These are phyloP conservation scores for Pseudochirops cupreus DNA, from an alignment of 2,797 vertebrate genomes.

Conservation along the genomic window DNA sequence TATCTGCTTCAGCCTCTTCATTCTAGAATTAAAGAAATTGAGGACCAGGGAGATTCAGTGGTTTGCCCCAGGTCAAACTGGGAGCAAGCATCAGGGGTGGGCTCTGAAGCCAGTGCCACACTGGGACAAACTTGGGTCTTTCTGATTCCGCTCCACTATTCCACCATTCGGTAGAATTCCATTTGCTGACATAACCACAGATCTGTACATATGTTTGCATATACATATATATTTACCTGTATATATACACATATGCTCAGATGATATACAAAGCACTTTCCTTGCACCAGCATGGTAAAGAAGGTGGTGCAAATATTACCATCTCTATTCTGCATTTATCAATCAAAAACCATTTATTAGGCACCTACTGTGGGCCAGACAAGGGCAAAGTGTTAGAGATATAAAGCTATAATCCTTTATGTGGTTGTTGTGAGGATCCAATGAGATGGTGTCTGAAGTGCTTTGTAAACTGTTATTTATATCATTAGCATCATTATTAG, in stretches of 20 bases:
- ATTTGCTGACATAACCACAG: background rate
- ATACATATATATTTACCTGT: background rate
- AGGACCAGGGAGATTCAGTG: background rate
- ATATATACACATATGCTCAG: background rate
- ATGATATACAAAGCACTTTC: background rate
- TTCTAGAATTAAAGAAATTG: too few species aligned
- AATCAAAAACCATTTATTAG: background rate
- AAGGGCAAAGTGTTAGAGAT: background rate
- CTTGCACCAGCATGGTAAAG: background rate
- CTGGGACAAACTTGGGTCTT: background rate
- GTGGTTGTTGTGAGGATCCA: background rate
- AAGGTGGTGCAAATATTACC: background rate
- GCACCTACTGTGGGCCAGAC: background rate
- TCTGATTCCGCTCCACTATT: background rate
- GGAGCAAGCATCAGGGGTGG: background rate
- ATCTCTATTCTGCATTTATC: background rate
- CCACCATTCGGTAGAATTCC: background rate
- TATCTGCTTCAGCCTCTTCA: background rate
- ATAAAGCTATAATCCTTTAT: background rate
- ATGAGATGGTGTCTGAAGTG: background rate
- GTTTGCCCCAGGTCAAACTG: background rate
- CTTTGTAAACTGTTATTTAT: background rate
- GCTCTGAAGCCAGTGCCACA: background rate
- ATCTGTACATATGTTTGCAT: background rate
- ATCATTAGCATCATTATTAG: background rate